Evolutionary conservation across 2,888 invertebrate genomes (phyloP).

Genomic region (Xylota sylvarum): DNA sequence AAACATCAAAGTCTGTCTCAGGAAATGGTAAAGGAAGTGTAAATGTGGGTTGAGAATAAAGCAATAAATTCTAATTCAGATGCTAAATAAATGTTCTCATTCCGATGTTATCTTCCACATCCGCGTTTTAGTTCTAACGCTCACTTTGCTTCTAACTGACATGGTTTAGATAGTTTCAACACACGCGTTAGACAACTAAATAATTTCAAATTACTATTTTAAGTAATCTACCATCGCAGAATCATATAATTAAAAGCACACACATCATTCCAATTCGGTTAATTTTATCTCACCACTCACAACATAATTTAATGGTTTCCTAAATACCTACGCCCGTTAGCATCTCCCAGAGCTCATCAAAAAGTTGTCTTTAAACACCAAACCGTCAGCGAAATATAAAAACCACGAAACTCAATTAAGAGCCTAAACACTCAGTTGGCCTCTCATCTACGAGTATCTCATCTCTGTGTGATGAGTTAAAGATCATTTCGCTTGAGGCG

Average conservation of each 20-base stretch:
- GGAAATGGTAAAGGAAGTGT: no score
- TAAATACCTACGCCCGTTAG: constrained; percentile 35
- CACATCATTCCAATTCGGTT: constrained; percentile 42
- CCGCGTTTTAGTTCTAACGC: background rate
- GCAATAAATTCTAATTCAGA: no score
- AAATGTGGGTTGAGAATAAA: no score
- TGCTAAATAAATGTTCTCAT: no score
- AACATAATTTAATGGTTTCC: constrained; percentile 41
- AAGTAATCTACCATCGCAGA: constrained; percentile 17
- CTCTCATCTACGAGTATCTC: constrained; percentile 50
- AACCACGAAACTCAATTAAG: constrained; percentile 64
- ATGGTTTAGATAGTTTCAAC: background rate
- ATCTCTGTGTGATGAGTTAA: constrained; percentile 60
- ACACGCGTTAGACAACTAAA: background rate
- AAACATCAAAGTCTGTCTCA: no score
- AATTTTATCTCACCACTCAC: constrained; percentile 50
- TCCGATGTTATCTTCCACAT: background rate
- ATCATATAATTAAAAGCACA: constrained; percentile 38
- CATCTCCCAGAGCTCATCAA: constrained; percentile 28
- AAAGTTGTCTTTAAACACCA: constrained; percentile 16
- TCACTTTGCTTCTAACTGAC: constrained; percentile 3
- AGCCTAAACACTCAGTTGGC: constrained; percentile 67
- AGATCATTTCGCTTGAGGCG: constrained; percentile 62
- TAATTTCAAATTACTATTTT: constrained; percentile 4
- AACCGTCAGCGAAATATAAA: constrained; percentile 13